phyloP scores from a whole-genome alignment of 2,113 vertebrate species.

The Shinisaurus crocodilurus region DNA sequence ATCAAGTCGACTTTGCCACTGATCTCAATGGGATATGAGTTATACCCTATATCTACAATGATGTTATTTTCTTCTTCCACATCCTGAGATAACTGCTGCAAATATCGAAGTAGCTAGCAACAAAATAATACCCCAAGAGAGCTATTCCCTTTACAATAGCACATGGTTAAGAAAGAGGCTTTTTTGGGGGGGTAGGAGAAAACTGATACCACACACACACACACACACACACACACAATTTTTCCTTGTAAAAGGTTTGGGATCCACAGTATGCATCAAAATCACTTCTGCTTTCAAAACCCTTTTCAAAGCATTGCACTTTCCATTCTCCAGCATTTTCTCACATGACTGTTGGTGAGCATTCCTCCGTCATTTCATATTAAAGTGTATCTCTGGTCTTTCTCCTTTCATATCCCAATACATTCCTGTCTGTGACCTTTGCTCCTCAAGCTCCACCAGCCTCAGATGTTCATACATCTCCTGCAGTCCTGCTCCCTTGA shows the following conservation, averaged over 20 bases:
- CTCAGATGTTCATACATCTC: neutral
- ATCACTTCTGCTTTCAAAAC: neutral
- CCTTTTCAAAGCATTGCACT: constrained; percentile 32
- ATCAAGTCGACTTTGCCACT: neutral
- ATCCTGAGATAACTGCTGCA: neutral
- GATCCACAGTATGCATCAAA: neutral
- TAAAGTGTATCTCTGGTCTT: too few relatives aligned
- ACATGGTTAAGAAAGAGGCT: neutral
- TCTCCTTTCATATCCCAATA: neutral
- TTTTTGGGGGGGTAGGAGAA: neutral
- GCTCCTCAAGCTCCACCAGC: neutral
- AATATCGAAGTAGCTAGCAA: neutral
- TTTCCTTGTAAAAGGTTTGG: neutral
- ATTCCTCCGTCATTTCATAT: neutral
- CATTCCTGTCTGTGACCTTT: neutral
- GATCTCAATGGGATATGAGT: neutral
- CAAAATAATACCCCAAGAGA: neutral
- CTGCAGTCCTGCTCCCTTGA: neutral
- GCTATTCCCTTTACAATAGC: neutral
- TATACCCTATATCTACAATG: neutral
- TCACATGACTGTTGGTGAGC: constrained; percentile 5
- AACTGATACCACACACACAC: neutral
- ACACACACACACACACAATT: neutral
- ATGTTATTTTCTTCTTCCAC: neutral
- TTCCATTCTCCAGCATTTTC: constrained; percentile 9